Base-by-base conservation (phyloP, 2,888 invertebrate species). In the Dryocosmus kuriphilus region DNA sequence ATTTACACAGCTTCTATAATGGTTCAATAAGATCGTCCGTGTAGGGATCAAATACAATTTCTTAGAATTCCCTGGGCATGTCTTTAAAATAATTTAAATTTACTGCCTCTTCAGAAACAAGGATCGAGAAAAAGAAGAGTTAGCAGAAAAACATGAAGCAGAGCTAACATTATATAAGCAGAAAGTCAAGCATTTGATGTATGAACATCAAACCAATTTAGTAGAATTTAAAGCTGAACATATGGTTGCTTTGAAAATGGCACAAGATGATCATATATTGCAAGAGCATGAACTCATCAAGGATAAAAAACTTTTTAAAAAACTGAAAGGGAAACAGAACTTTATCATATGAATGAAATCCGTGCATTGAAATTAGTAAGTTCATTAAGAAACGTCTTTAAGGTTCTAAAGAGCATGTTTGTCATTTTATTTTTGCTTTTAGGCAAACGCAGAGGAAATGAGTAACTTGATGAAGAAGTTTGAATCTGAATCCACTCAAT, bases 121-220 rank as follows among this genome's bases (percentile, higher is more conserved):
- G 91, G 96, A 98, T 89, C 93, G 97, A 84, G 97, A 97, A 84
- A 96, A 98, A 84, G 98, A 98, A 92, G 96, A 98, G 91, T 94
- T 96, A 0, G 95, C 96, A 84, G 97, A 98, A 89, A 94, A 96
- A 87, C 97, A 98, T 89, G 97, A 98, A 89, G 95, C 95, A 41
- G 96, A 98, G 88, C 93, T 98, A 41, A 97, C 97, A 92, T 95
- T 97, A 77, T 97, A 97, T 88, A 97, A 97, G 88, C 98, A 98
- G 89, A 98, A 97, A 93, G 96, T 98, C 79, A 98, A 98, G 89
- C 97, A 98, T 92, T 92, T 98, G 62, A 95, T 97, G 91, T 98
- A 97, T 92, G 98, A 98, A 89, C 98, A 98, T 88, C 96, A 97
- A 89, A 96, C 95, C 79, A 95, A 96, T 88, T 93, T 97, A 78